Evolutionary conservation across 2,113 vertebrate species (phyloP).

Genomic region (Gavia stellata): DNA sequence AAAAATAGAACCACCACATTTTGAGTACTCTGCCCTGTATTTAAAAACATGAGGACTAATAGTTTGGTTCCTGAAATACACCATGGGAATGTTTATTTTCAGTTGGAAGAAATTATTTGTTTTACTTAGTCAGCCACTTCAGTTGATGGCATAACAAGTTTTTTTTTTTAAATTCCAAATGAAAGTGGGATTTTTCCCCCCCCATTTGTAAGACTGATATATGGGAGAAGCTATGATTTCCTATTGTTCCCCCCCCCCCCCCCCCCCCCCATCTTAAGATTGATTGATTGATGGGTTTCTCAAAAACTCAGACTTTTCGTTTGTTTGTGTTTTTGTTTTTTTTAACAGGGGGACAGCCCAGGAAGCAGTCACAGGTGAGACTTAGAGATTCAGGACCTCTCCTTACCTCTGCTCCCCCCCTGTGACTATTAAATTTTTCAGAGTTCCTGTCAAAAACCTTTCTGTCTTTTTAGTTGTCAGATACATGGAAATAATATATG

Average conservation of each 20-base stretch:
- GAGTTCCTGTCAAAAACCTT: background rate
- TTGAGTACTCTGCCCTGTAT: background rate
- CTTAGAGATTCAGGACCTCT: background rate
- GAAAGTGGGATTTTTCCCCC: background rate
- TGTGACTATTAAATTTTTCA: background rate
- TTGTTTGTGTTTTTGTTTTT: background rate
- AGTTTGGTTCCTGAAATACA: background rate
- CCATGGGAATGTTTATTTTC: background rate
- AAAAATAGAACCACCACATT: fast-evolving
- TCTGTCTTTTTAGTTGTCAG: background rate
- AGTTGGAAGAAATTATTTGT: background rate
- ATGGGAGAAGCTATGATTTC: background rate
- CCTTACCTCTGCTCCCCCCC: background rate
- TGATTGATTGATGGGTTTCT: background rate
- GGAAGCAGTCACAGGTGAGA: constrained; percentile 79
- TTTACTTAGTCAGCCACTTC: background rate
- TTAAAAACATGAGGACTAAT: background rate
- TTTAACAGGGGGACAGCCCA: constrained; percentile 77
- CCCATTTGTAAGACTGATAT: background rate
- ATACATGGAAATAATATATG: background rate
- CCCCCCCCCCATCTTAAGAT: background rate
- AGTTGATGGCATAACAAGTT: background rate
- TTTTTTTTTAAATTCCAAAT: background rate
- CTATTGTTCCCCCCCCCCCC: no score
- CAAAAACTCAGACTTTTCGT: background rate